These are phyloP conservation scores for Manis javanica DNA, from an alignment of 2,797 vertebrate genomes.

Conservation along the genomic window DNA sequence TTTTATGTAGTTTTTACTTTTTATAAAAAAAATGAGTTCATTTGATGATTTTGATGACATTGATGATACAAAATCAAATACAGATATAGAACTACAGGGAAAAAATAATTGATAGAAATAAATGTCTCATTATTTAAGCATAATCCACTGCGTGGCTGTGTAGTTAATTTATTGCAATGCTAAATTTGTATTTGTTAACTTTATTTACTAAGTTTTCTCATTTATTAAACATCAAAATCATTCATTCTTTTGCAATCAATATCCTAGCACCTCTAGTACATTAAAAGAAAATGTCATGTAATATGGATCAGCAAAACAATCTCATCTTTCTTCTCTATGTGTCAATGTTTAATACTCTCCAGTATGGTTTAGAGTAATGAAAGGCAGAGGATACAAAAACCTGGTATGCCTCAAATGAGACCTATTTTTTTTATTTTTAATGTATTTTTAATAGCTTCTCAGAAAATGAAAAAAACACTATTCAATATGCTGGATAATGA, in stretches of 20 bases:
- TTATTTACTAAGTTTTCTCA: neutral
- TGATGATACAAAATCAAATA: neutral
- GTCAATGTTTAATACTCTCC: neutral
- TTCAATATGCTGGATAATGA: neutral
- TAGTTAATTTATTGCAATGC: neutral
- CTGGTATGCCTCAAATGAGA: neutral
- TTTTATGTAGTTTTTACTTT: neutral
- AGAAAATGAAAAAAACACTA: neutral
- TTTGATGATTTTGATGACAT: neutral
- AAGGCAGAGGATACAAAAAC: neutral
- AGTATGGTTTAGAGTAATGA: neutral
- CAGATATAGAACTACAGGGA: neutral
- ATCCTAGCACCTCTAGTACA: neutral
- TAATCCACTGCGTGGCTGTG: neutral
- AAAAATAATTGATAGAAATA: neutral
- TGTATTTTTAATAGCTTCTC: neutral
- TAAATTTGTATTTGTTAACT: slow-evolving; percentile 26
- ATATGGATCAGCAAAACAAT: neutral
- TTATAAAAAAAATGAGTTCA: slow-evolving; percentile 25
- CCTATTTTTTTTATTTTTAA: neutral
- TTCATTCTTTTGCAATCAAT: neutral
- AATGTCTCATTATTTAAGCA: slow-evolving; percentile 25
- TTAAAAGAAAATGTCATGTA: slow-evolving; percentile 19
- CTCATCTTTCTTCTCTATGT: neutral
- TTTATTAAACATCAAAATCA: neutral